A percentile compares a stretch with the other conserved stretches of the same genome.
Conservation (phyloP, 2,797 vertebrate species). For the Mustela erminea region DNA sequence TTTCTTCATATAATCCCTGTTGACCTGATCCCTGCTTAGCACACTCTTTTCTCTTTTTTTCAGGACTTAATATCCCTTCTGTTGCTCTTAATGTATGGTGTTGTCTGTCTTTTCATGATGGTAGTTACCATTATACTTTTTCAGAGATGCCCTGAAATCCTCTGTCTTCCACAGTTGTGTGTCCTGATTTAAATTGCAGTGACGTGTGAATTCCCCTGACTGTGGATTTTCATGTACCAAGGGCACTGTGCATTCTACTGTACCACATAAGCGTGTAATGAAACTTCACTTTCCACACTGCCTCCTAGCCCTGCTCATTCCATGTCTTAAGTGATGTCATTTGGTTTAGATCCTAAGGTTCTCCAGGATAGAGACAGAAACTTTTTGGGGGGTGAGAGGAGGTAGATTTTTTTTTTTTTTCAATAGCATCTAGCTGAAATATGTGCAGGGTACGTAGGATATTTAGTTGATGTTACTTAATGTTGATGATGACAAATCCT, state of each 20-base stretch:
- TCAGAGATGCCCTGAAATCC: not conserved
- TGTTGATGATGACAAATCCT: not conserved
- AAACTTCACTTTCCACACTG: not conserved
- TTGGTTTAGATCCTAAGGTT: conserved; percentile 36
- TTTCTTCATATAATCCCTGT: not conserved
- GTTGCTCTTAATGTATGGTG: not conserved
- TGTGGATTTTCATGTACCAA: not conserved
- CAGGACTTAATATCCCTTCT: not conserved
- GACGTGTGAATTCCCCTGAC: not conserved
- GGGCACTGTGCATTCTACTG: not conserved
- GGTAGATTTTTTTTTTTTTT: not conserved
- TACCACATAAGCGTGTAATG: not conserved
- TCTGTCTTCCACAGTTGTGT: not conserved
- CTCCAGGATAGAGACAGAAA: not conserved
- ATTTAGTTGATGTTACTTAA: not conserved
- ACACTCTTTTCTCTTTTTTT: not conserved
- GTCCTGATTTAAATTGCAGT: conserved; percentile 46
- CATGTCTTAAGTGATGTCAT: not conserved
- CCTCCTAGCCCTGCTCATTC: not conserved
- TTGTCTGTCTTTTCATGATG: conserved; percentile 8
- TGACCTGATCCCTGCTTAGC: not conserved
- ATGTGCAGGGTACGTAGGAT: not conserved
- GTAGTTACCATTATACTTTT: conserved; percentile 1
- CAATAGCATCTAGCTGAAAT: not conserved
- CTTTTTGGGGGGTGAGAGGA: not conserved